Base-by-base conservation (phyloP, 2,797 vertebrate genomes). In the Calcarius lapponicus region DNA sequence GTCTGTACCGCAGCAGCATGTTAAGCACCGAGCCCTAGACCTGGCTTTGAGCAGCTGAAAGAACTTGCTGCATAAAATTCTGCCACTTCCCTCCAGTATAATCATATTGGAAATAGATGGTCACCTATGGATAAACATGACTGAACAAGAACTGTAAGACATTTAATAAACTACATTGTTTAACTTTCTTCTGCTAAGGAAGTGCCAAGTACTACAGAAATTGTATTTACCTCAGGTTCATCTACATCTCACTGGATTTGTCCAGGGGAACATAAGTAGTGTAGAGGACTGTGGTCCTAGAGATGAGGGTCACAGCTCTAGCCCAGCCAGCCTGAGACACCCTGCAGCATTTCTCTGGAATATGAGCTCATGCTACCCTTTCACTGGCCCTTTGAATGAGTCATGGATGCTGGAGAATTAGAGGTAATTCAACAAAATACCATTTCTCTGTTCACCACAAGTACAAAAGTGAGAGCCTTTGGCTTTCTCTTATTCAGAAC, bases 1-100 rank as follows among this genome's bases (percentile, higher is more conserved):
- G 78, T 38, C 54, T 92, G 80, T 80, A 90, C 83, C 9, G 2
- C 92, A 90, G 57, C 58, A 82, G 96, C 93, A 87, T 96, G 84
- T 71, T 93, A 97, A 97, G 76, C 71, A 74, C n/a, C 53, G 61
- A 76, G 47, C 50, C 50, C 78, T 54, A 65, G 64, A 76, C 25
- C 25, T 32, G n/a, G 61, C 72, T 85, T 66, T 67, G 38, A 69
- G 60, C 34, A 64, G 80, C 32, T 31, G 42, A 64, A 91, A 65
- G 78, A 78, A 78, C 47, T 31, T 42, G 32, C 67, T 76, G 67
- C 57, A 76, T 69, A 64, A 74, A 71, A 73, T 26, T 29, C 64
- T 88, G 50, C 28, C 42, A 38, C 32, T 56, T 90, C 56, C 57
- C 53, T 89, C 62, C 56, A 64, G 36, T 34, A 40, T 18, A 88